Base-by-base conservation (phyloP, 2,797 vertebrate species). In the Eleutherodactylus coqui region DNA sequence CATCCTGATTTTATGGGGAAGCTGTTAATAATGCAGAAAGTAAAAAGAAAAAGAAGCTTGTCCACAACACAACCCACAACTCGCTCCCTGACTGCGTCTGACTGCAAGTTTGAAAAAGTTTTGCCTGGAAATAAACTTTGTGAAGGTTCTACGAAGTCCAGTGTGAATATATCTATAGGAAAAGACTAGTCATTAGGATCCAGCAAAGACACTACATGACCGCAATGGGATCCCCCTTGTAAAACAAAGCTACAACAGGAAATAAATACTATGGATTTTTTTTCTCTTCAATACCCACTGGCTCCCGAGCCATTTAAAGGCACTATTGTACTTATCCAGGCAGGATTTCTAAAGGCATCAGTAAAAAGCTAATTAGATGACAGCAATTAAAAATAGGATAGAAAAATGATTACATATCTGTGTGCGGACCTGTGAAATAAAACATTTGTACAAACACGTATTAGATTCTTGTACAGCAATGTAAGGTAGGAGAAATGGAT, bases 181-280 rank as follows among this genome's bases (percentile, higher is more conserved):
- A 41, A 70, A 70, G 69, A n/a, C 38, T 72, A 14, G 34, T 70
- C 36, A n/a, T 41, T 70, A 70, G 38, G 21, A 24, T 41, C 19
- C 43, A 7, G 38, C 38, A 72, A 43, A 41, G 69, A 41, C 24
- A 72, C 43, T 72, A 43, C 69, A 27, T 72, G 36, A 43, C 38
- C n/a, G 32, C 62, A 67, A 36, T 67, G 62, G 62, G 17, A 67
- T 67, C 62, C 32, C 17, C 62, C 17, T 67, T 32, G 60, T 64
- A 64, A 34, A 34, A 36, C 32, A 62, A 62, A 32, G 5, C 29
- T 64, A 34, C 62, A 34, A 64, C 62, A 64, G 16, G 32, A 64
- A 34, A 34, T 64, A 64, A 64, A 64, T 34, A 64, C 32, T 67
- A 67, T 67, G 29, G 32, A 67, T 60, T 67, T 67, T 32, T n/a